These are phyloP conservation scores for Macquaria ambigua DNA, from an alignment of 2,113 vertebrate species.

Conservation along the genomic window DNA sequence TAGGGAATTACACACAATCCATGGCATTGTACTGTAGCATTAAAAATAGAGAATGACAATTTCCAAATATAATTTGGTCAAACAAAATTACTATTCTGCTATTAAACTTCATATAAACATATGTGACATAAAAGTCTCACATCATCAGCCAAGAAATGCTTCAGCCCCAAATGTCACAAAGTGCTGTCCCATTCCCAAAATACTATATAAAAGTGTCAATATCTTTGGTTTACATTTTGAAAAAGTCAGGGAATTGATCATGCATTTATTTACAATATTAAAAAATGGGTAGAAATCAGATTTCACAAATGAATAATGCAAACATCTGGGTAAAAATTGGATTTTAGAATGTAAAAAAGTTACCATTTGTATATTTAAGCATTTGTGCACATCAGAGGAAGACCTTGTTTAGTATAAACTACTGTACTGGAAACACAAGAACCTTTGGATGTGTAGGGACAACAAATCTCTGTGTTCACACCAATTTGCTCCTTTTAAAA, in stretches of 20 bases:
- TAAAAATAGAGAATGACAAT: not conserved
- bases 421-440: not conserved
- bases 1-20: conserved; percentile 15
- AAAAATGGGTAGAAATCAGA: too few relatives aligned
- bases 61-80: not conserved
- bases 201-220: not conserved
- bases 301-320: too few relatives aligned
- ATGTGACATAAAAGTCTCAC: not conserved
- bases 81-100: not conserved
- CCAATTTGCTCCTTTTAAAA: not conserved
- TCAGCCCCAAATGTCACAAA: not conserved
- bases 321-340: not conserved
- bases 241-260: not conserved
- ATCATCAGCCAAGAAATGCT: not conserved
- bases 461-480: not conserved
- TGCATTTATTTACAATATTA: too few relatives aligned
- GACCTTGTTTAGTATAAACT: not conserved
- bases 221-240: not conserved
- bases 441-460: not conserved
- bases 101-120: not conserved
- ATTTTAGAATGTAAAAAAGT: not conserved
- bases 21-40: not conserved
- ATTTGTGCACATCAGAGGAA: too few relatives aligned
- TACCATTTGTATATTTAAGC: too few relatives aligned
- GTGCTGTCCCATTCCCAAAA: not conserved